Percentiles rank a stretch among this genome's conserved stretches.
Conservation (phyloP, 2,113 vertebrate species). For the Leiothrix lutea region DNA sequence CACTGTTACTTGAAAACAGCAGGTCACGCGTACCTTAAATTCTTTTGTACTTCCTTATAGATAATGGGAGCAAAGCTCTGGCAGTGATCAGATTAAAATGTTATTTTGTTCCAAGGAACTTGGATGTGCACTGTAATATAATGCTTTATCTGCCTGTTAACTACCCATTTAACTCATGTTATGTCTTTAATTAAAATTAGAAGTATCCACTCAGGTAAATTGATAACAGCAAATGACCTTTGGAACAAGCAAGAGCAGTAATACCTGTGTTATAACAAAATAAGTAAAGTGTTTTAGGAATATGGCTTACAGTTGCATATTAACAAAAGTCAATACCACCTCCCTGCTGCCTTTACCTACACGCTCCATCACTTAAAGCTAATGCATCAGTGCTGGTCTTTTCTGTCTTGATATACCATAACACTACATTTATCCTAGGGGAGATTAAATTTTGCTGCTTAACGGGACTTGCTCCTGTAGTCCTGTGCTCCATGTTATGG, state of each 20-base stretch:
- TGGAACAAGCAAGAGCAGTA: conserved; percentile 27
- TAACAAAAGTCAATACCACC: not conserved
- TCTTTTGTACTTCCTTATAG: not conserved
- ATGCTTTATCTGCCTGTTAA: not conserved
- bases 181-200: not conserved
- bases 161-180: not conserved
- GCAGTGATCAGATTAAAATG: not conserved
- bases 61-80: not conserved
- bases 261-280: not conserved
- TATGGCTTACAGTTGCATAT: not conserved
- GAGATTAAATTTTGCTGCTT: not conserved
- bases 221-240: not conserved
- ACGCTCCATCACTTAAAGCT: not conserved
- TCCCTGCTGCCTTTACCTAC: not conserved
- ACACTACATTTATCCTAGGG: too few species aligned
- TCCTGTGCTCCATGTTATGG: not conserved
- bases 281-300: not conserved
- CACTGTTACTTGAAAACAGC: conserved; percentile 47
- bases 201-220: not conserved
- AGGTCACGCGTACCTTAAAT: not conserved
- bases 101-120: not conserved
- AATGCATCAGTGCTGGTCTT: not conserved
- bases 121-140: not conserved
- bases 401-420: not conserved
- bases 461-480: not conserved